These are phyloP conservation scores for Mythimna loreyi DNA, from an alignment of 2,888 invertebrate genomes.

Conservation along the genomic window DNA sequence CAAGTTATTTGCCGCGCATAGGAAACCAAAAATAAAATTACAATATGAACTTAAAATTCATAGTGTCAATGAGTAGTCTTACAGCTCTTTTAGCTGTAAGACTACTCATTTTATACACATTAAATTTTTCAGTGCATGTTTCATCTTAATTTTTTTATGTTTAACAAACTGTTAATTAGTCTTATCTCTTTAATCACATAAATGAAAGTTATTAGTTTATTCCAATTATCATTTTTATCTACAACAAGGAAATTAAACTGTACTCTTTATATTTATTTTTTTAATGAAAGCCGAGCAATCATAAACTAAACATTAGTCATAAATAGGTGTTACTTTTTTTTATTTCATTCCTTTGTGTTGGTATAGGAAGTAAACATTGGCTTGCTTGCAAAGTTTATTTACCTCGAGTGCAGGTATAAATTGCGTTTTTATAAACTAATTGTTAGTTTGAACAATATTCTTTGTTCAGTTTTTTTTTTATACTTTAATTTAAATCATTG, in stretches of 20 bases:
- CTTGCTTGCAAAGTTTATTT: constrained; percentile 38
- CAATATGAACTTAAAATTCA: no score
- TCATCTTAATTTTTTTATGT: no score
- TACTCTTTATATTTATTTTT: background rate
- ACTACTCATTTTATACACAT: no score
- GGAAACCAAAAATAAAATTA: no score
- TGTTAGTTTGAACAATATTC: background rate
- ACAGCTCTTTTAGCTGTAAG: no score
- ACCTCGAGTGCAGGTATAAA: constrained; percentile 16
- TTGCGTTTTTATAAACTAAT: background rate
- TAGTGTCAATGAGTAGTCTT: no score
- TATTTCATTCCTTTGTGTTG: constrained; percentile 32
- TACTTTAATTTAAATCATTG: background rate
- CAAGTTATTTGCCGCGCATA: no score
- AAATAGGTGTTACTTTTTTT: constrained; percentile 10
- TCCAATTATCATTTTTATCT: constrained; percentile 4
- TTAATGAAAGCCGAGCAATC: constrained; percentile 4
- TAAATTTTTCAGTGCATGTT: no score
- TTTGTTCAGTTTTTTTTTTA: background rate
- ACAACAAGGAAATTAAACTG: background rate
- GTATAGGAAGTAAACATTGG: constrained; percentile 15
- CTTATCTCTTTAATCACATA: background rate
- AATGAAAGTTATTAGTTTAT: background rate
- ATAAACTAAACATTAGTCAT: constrained; percentile 31
- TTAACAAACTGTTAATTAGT: no score